Evolutionary conservation across 1,140 invertebrate genomes (phyloP), one percentile per base, ranked within the genome.

Genomic region (Polyergus mexicanus): DNA sequence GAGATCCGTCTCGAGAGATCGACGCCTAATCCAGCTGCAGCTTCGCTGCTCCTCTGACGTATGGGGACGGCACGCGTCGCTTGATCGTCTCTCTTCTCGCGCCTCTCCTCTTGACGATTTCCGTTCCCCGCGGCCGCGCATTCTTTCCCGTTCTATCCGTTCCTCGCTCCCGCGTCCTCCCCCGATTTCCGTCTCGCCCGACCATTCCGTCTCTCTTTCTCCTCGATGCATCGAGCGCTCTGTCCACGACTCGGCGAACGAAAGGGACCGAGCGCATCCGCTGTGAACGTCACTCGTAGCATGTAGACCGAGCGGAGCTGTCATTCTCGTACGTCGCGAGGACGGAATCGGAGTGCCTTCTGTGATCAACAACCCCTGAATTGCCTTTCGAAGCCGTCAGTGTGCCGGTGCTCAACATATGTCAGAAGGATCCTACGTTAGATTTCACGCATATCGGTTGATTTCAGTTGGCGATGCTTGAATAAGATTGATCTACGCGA

Each of bases 201-300:
- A 11, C 38, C 51, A 13, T 47, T 58, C 60, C 60, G 16, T 69
- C 75, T 86, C 83, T 85, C 84, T 84, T 76, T 72, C 85, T 89
- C 86, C 47, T 58, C 38, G 38, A 58, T 81, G 69, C 65, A 41
- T 44, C 25, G 78, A 47, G 68, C 75, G 35, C 35, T 74, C 88
- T 83, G 71, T 75, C 68, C 81, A 78, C 85, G 85, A 86, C 83
- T 86, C 80, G 68, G 41, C 60, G 85, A 60, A 85, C 74, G 84
- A 85, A 85, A 81, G 75, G 74, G n/a, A 77, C 54, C 65, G 47
- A 62, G 72, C 75, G 47, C 65, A 84, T 84, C 85, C 60, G 83
- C 76, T 76, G 89, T 69, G 89, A 85, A 91, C 86, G 89, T 90
- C 89, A 90, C 84, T 91, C 89, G 89, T 54, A 60, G 84, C 69